Conservation (phyloP, 2,797 vertebrate genomes). For the Enteromius fasciolatus region DNA sequence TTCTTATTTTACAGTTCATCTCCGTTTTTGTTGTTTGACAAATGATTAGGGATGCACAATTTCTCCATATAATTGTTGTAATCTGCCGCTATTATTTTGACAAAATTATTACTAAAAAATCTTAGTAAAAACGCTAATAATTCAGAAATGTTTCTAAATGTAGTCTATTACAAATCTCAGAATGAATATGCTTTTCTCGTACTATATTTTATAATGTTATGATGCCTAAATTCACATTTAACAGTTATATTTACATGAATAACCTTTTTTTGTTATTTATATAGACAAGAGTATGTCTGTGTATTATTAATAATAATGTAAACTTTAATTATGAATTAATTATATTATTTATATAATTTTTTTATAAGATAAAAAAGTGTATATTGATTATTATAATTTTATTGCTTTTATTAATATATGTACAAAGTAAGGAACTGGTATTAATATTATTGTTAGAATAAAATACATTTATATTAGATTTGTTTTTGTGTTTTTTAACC, state of each 20-base stretch:
- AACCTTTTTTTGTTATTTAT: constrained; percentile 5
- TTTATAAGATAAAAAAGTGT: neutral
- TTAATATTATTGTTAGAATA: neutral
- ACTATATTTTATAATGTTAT: neutral
- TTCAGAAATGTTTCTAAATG: neutral
- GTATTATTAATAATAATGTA: neutral
- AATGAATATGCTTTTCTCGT: neutral
- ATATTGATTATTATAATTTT: neutral
- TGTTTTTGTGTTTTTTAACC: neutral
- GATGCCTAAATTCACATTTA: neutral
- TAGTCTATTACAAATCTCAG: neutral
- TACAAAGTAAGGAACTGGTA: neutral
- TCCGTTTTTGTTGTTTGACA: neutral
- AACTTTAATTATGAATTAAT: neutral
- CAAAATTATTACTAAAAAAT: neutral
- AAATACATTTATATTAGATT: neutral
- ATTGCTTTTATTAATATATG: neutral
- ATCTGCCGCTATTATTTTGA: neutral
- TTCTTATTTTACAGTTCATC: neutral
- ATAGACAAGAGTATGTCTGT: neutral
- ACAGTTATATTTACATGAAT: neutral
- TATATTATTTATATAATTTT: neutral
- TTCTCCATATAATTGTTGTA: neutral
- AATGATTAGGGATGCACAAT: neutral
- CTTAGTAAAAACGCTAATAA: neutral